phyloP scores from a whole-genome alignment of 2,888 invertebrate genomes.

The Margaritifera margaritifera region DNA sequence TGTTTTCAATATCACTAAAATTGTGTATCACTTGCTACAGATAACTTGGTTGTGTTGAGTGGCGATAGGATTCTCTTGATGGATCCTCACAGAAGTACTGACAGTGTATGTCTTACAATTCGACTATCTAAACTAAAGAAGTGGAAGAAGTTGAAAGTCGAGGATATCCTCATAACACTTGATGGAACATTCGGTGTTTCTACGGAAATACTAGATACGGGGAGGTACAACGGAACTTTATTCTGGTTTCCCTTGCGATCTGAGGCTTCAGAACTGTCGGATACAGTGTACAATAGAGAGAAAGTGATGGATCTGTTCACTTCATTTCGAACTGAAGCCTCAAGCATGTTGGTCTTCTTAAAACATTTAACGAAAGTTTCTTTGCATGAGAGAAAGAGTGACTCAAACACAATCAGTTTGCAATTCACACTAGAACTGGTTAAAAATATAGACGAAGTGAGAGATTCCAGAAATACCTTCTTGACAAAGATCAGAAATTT shows the following conservation, averaged over 20 bases:
- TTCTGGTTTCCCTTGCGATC: conserved; percentile 67
- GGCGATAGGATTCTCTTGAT: conserved; percentile 58
- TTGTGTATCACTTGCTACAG: conserved; percentile 31
- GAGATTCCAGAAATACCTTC: too few relatives aligned
- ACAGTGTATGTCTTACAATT: conserved; percentile 34
- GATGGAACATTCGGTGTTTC: conserved; percentile 46
- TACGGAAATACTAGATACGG: conserved; percentile 27
- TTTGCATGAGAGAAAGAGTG: too few relatives aligned
- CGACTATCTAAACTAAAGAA: conserved; percentile 20
- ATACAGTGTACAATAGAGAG: conserved; percentile 44
- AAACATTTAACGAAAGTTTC: conserved; percentile 36
- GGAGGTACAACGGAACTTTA: conserved; percentile 58
- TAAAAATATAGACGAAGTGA: too few relatives aligned
- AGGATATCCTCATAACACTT: conserved; percentile 39
- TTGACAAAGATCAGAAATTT: too few relatives aligned
- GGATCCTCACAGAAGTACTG: conserved; percentile 54
- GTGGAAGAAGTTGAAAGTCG: conserved; percentile 26
- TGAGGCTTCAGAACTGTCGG: conserved; percentile 48
- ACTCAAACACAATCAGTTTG: too few relatives aligned
- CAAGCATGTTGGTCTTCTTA: conserved; percentile 60
- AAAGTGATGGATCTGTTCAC: conserved; percentile 53
- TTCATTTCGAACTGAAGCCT: conserved; percentile 55
- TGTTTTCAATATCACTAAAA: too few relatives aligned
- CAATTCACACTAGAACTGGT: too few relatives aligned
- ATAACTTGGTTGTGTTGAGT: conserved; percentile 62